Evolutionary conservation across 2,113 vertebrate species (phyloP), one percentile per base, ranked within the genome.

Genomic region (Aix galericulata): DNA sequence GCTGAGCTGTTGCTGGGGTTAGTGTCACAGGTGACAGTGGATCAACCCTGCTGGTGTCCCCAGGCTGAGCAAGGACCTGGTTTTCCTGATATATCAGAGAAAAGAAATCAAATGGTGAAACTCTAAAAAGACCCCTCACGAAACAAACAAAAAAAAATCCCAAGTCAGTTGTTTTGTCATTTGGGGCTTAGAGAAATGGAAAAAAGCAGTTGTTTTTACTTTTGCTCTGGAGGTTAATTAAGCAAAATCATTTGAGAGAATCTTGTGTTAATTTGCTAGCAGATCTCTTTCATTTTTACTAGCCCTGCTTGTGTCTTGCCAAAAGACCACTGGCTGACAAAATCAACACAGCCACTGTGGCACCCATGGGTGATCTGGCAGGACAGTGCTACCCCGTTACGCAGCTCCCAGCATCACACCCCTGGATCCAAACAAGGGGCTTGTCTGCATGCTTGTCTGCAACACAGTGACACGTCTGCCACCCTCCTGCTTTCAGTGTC

Each of bases 1-100:
- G 89, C 90, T 3, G 77, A 79, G 92, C 94, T 92, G 95, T 97
- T 96, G 94, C 96, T 97, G 94, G 86, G 94, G 96, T 96, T 82
- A 96, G 92, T 94, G 94, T 92, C 83, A 78, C 92, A 94, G 90
- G 94, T 96, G 95, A 96, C 93, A 82, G 86, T 4, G 0, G 25
- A 90, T 90, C 88, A 90, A 73, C 80, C 73, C 84, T 68, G 34
- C 66, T 4, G 1, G 23, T 84, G 93, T 73, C 88, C 92, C 86
- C 92, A 36, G 6, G 62, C 88, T 21, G 3, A 79, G 73, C 38
- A 1, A 44, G 62, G 76, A 86, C 62, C 15, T 64, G 58, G 8
- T 93, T 64, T 76, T 27, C 14, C 1, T 3, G 17, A 34, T n/a
- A 9, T 10, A 36, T 10, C 40, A 25, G 50, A 46, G 27, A 1